Conservation (phyloP, 2,113 vertebrate species). For the Albula goreensis region DNA sequence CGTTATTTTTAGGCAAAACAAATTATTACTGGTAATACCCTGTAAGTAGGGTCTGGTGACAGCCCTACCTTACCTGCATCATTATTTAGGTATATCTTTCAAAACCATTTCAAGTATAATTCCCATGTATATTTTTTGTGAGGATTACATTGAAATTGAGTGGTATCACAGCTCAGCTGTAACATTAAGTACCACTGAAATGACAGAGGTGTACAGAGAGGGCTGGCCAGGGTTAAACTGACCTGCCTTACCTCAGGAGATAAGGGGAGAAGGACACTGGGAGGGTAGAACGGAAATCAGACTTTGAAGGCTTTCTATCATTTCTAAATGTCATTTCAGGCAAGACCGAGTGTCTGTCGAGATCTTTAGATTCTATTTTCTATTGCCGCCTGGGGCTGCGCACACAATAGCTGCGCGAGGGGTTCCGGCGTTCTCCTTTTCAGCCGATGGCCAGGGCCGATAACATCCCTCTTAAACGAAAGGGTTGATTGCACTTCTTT, state of each 20-base stretch:
- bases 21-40: too few relatives aligned
- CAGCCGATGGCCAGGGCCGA: neutral
- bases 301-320: constrained; percentile 10
- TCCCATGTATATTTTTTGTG: too few relatives aligned
- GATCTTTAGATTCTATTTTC: constrained; percentile 10
- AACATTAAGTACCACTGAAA: neutral
- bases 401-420: neutral
- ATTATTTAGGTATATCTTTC: too few relatives aligned
- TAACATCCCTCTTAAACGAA: neutral
- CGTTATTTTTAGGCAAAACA: too few relatives aligned
- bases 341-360: constrained; percentile 2
- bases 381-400: neutral
- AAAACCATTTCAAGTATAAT: too few relatives aligned
- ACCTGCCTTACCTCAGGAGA: neutral
- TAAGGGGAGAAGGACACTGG: neutral
- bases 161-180: neutral
- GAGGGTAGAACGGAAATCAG: neutral
- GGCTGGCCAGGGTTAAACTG: neutral
- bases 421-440: neutral
- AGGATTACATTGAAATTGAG: neutral
- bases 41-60: too few relatives aligned
- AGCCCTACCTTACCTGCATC: too few relatives aligned
- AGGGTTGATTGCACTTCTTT: neutral
- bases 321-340: constrained; percentile 16
- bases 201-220: neutral